phyloP scores from a whole-genome alignment of 2,888 invertebrate genomes.

The Camptogramma bilineatum region DNA sequence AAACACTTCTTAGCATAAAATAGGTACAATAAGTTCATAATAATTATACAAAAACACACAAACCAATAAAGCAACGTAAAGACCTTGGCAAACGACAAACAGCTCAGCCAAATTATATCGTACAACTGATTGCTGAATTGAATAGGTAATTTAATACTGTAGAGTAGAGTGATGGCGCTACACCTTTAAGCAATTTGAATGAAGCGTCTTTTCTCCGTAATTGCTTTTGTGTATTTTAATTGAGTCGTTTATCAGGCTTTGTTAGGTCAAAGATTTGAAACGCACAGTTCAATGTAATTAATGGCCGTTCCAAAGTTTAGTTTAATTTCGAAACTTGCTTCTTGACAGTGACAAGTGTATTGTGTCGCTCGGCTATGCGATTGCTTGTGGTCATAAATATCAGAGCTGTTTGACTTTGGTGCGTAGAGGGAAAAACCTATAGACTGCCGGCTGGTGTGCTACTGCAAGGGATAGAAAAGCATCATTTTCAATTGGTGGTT shows the following conservation, averaged over 20 bases:
- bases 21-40: too few species aligned
- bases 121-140: conserved; percentile 1
- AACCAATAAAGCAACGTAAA: neutral
- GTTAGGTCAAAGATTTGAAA: conserved; percentile 38
- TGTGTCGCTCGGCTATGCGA: conserved; percentile 26
- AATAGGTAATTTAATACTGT: conserved; percentile 1
- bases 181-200: conserved; percentile 18
- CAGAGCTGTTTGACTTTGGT: neutral
- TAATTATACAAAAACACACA: neutral
- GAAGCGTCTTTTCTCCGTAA: conserved; percentile 16
- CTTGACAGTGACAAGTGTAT: conserved; percentile 51
- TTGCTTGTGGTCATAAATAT: conserved; percentile 31
- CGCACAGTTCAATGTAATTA: conserved; percentile 46
- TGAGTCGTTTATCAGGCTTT: conserved; percentile 41
- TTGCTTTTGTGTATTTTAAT: conserved; percentile 34
- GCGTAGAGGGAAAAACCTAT: neutral
- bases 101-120: neutral
- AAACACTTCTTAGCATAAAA: too few species aligned
- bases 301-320: conserved; percentile 45
- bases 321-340: conserved; percentile 47
- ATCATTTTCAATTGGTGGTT: too few species aligned
- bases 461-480: too few species aligned
- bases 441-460: too few species aligned
- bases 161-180: conserved; percentile 7
- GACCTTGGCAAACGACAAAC: neutral